Conservation (phyloP, 2,797 vertebrate genomes). For the Tokudaia tokunoshimensis region DNA sequence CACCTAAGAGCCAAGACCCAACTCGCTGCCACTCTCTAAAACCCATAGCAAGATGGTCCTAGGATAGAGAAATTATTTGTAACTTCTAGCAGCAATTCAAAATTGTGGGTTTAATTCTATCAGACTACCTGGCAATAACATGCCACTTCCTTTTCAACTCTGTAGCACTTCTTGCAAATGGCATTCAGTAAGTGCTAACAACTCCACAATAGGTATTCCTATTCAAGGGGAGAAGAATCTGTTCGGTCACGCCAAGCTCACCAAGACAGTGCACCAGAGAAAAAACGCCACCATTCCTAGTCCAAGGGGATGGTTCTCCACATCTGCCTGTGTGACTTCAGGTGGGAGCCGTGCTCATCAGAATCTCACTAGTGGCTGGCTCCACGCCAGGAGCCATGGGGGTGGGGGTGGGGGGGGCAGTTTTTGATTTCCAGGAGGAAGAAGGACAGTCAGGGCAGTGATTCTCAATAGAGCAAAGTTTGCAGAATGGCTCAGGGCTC, state of each 20-base stretch:
- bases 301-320: background rate
- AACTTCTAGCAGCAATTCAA: constrained; percentile 39
- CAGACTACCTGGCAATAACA: background rate
- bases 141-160: background rate
- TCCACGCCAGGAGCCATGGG: background rate
- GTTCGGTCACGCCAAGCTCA: background rate
- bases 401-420: background rate
- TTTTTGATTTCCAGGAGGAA: constrained; percentile 25
- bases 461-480: constrained; percentile 45
- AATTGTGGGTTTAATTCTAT: background rate
- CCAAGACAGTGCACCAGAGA: background rate
- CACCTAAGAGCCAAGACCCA: constrained; percentile 1
- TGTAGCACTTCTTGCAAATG: background rate
- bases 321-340: background rate
- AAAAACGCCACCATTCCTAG: background rate
- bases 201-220: background rate
- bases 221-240: background rate
- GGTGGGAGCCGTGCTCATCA: background rate
- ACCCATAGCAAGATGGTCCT: background rate
- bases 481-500: constrained; percentile 32
- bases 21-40: background rate
- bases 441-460: constrained; percentile 59
- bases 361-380: background rate
- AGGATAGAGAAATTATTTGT: background rate
- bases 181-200: background rate